These are phyloP conservation scores for Nomada ferruginata DNA, from an alignment of 2,888 invertebrate genomes.

Conservation along the genomic window DNA sequence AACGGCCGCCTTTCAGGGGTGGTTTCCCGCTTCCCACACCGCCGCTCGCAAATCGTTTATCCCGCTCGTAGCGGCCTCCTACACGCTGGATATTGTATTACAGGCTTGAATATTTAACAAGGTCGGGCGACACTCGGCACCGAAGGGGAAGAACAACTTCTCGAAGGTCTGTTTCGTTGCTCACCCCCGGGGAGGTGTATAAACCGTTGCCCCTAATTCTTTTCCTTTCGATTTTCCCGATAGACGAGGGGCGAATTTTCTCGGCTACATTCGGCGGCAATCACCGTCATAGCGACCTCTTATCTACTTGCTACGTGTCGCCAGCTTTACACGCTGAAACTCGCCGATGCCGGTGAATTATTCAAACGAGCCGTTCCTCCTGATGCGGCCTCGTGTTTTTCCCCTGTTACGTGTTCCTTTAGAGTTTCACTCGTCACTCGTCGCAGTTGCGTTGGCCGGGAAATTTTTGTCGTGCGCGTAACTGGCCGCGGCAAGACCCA, in stretches of 20 bases:
- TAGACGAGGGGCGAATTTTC: slow-evolving; percentile 56
- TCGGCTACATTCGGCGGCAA: slow-evolving; percentile 51
- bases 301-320: slow-evolving; percentile 58
- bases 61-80: slow-evolving; percentile 69
- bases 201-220: slow-evolving; percentile 73
- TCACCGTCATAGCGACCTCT: slow-evolving; percentile 62
- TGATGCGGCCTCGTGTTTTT: slow-evolving; percentile 35
- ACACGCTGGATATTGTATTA: slow-evolving; percentile 84
- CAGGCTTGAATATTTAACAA: slow-evolving; percentile 85
- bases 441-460: neutral
- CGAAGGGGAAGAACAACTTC: slow-evolving; percentile 69
- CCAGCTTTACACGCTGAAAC: slow-evolving; percentile 47
- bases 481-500: neutral
- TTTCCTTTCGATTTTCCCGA: slow-evolving; percentile 74
- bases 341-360: slow-evolving; percentile 56
- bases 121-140: slow-evolving; percentile 77
- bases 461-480: slow-evolving; percentile 1
- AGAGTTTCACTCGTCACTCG: slow-evolving; percentile 17
- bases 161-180: slow-evolving; percentile 53
- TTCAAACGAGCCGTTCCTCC: slow-evolving; percentile 40
- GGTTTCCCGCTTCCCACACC: slow-evolving; percentile 37
- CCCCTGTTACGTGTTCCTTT: slow-evolving; percentile 30
- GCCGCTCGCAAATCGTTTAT: slow-evolving; percentile 73
- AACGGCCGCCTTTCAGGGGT: slow-evolving; percentile 51
- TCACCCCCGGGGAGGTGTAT: slow-evolving; percentile 58